Conservation (phyloP, 2,113 vertebrate species). For the Corythaixoides concolor region DNA sequence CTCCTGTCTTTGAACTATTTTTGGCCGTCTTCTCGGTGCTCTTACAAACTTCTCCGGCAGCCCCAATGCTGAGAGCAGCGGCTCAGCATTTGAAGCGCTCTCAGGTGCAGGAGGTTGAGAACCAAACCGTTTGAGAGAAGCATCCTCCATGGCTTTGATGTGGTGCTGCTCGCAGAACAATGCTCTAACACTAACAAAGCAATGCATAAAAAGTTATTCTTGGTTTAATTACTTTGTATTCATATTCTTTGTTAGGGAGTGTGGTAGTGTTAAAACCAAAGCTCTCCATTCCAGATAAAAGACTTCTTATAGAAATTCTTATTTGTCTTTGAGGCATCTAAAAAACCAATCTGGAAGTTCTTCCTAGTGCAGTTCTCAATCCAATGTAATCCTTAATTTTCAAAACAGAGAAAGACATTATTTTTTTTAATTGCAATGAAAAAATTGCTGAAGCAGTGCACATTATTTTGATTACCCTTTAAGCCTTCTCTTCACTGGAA, state of each 20-base stretch:
- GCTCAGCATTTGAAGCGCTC: not conserved
- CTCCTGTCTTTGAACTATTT: not conserved
- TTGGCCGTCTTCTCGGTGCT: not conserved
- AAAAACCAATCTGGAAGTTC: not conserved
- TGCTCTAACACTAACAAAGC: not conserved
- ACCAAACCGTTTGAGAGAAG: not conserved
- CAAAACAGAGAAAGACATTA: not conserved
- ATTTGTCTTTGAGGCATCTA: not conserved
- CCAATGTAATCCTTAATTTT: constrained; percentile 41
- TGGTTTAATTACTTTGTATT: not conserved
- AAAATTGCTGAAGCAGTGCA: constrained; percentile 13
- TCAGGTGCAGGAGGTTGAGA: not conserved
- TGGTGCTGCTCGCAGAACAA: not conserved
- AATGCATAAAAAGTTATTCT: not conserved
- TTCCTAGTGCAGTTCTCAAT: not conserved
- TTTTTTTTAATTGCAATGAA: constrained; percentile 26
- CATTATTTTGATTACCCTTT: not conserved
- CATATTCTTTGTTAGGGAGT: accelerated
- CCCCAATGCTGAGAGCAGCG: accelerated
- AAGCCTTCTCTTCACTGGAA: not conserved
- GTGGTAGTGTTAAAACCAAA: not conserved
- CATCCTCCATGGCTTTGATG: not conserved
- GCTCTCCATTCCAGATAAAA: not conserved
- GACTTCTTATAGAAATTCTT: not conserved
- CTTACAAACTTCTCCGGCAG: accelerated